These are phyloP conservation scores for Butorides virescens DNA, from an alignment of 2,113 vertebrate species.

Conservation along the genomic window DNA sequence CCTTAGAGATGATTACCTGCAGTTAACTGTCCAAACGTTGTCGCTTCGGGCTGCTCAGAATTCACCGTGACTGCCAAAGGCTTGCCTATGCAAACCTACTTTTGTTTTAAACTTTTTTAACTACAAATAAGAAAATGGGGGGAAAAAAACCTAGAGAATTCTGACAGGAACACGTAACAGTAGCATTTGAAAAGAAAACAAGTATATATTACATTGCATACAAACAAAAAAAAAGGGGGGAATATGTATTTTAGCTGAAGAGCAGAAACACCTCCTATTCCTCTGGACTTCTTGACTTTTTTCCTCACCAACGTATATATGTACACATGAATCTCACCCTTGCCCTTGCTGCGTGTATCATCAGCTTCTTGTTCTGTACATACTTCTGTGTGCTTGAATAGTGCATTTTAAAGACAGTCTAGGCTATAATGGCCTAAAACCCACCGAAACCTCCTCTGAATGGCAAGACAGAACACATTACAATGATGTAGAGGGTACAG, in stretches of 20 bases:
- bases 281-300: background rate
- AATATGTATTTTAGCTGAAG: background rate
- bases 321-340: background rate
- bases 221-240: background rate
- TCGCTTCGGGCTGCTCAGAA: background rate
- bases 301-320: background rate
- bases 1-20: background rate
- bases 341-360: background rate
- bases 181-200: background rate
- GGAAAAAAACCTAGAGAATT: background rate
- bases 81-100: background rate
- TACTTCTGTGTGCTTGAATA: background rate
- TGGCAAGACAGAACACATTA: background rate
- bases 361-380: background rate
- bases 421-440: background rate
- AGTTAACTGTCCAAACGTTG: background rate
- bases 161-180: background rate
- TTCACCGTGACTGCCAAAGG: background rate
- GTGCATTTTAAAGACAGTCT: background rate
- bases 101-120: background rate
- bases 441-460: background rate
- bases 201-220: background rate
- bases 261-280: background rate
- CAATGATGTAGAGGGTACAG: background rate
- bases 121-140: background rate